Percentiles rank a stretch among this genome's conserved stretches.
phyloP scores from a whole-genome alignment of 2,797 vertebrate species.

The Malacoraja senta region DNA sequence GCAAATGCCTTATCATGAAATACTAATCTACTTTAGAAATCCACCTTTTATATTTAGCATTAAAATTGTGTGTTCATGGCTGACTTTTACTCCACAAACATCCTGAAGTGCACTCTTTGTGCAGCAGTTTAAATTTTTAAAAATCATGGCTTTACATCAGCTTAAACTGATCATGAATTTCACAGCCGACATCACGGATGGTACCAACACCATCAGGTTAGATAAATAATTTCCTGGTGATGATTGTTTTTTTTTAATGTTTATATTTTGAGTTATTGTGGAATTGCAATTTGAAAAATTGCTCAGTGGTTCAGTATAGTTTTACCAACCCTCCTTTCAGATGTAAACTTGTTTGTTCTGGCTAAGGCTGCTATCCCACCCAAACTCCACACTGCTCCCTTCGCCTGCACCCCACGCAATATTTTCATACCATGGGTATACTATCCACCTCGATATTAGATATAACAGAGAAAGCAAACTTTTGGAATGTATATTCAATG shows the following conservation, averaged over 20 bases:
- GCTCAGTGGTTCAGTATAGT: not conserved
- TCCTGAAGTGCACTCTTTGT: not conserved
- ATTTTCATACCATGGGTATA: not conserved
- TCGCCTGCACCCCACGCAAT: not conserved
- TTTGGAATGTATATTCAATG: not conserved
- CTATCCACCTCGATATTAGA: not conserved
- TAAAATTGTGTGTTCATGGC: not conserved
- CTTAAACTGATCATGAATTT: not conserved
- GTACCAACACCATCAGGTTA: not conserved
- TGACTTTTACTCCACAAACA: not conserved
- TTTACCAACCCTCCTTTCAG: not conserved
- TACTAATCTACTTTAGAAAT: not conserved
- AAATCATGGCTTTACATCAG: not conserved
- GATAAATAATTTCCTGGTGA: not conserved
- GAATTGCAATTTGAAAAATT: slow-evolving; percentile 3
- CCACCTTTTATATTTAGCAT: not conserved
- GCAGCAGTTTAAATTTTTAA: not conserved
- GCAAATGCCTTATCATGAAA: not conserved
- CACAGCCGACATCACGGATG: not conserved
- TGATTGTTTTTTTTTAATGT: not conserved
- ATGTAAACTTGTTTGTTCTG: not conserved
- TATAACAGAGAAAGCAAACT: not conserved
- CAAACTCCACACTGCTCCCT: no score
- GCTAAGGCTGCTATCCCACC: not conserved
- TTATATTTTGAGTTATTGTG: not conserved